Conservation (phyloP, 1,140 invertebrate genomes). For the Phymastichus coffea region DNA sequence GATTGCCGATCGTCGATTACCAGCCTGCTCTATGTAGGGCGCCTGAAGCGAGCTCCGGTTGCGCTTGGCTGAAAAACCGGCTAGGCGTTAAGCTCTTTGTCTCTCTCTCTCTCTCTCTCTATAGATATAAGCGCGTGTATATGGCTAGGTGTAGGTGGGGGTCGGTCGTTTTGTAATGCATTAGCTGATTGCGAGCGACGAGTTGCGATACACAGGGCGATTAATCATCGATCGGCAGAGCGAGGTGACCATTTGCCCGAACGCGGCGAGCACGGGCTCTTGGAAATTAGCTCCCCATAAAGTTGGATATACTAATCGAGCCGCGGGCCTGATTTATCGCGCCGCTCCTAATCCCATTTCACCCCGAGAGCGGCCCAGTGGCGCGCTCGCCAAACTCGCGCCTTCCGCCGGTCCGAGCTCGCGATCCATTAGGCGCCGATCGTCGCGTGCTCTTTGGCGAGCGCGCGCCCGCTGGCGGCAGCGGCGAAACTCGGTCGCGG, state of each 20-base stretch:
- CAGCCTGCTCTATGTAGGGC: neutral
- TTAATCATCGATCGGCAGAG: conserved; percentile 12
- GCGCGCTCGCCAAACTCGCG: no score
- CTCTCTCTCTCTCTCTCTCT: neutral
- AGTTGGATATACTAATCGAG: no score
- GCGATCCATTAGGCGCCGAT: no score
- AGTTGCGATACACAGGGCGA: neutral
- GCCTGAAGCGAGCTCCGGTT: neutral
- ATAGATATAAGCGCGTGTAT: neutral
- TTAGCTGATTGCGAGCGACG: conserved; percentile 15
- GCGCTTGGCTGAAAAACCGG: neutral
- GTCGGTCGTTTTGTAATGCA: neutral
- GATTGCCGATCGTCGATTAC: conserved; percentile 11
- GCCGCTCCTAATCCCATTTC: no score
- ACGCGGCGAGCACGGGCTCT: neutral
- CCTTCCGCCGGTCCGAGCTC: no score
- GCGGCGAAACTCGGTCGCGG: no score
- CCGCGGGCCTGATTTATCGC: no score
- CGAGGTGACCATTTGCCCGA: neutral
- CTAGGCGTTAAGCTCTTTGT: neutral
- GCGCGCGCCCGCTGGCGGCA: no score
- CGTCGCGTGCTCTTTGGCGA: no score
- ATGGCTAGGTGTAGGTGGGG: no score
- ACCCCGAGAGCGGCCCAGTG: no score
- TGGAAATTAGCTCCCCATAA: neutral